These are phyloP conservation scores for Corythoichthys intestinalis DNA, from an alignment of 2,113 vertebrate genomes.

Conservation along the genomic window DNA sequence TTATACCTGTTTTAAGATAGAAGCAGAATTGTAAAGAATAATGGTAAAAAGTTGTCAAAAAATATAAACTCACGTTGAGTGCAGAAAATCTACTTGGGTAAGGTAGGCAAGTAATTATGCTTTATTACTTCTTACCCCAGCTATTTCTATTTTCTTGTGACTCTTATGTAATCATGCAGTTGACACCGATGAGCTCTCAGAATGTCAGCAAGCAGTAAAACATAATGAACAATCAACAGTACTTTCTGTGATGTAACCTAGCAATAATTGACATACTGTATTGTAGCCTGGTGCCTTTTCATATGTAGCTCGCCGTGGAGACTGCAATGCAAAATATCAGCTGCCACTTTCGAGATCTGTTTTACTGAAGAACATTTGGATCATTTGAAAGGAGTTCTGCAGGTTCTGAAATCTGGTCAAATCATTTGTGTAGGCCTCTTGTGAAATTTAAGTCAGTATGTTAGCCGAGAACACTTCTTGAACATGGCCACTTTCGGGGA, in stretches of 20 bases:
- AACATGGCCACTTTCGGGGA: constrained; percentile 73
- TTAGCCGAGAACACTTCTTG: background rate
- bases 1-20: too few relatives aligned
- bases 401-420: background rate
- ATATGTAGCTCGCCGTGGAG: background rate
- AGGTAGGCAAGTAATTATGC: too few relatives aligned
- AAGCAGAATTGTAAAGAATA: too few relatives aligned
- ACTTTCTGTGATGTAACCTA: background rate
- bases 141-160: background rate
- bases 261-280: background rate
- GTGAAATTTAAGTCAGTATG: background rate
- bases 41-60: too few relatives aligned
- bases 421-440: background rate
- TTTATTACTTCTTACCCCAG: too few relatives aligned
- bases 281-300: background rate
- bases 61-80: too few relatives aligned
- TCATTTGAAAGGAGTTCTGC: background rate
- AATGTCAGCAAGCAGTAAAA: background rate
- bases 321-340: background rate
- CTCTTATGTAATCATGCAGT: background rate
- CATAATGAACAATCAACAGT: background rate
- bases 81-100: too few relatives aligned
- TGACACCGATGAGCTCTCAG: background rate
- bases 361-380: background rate
- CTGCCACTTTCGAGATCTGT: background rate